Conservation (phyloP, 2,797 vertebrate species). For the Thunnus albacares region DNA sequence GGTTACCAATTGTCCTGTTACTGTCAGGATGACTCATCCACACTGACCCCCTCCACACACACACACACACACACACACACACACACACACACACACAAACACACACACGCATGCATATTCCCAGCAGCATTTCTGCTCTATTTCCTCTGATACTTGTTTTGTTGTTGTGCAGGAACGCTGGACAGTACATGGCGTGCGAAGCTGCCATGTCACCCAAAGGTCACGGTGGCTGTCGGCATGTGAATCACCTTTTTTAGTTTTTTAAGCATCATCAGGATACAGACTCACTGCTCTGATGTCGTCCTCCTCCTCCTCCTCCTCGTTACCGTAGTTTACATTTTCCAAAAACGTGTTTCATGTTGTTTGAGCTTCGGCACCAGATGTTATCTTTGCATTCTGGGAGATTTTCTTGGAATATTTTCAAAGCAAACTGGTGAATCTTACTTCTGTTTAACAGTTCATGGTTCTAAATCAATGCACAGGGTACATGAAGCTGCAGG, state of each 20-base stretch:
- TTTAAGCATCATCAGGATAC: no score
- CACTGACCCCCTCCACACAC: not conserved
- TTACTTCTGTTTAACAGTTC: no score
- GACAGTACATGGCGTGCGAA: not conserved
- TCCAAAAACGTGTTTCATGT: no score
- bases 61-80: constrained; percentile 15
- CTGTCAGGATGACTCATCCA: not conserved
- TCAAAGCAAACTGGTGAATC: no score
- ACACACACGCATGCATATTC: not conserved
- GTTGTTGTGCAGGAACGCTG: not conserved
- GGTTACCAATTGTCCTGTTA: not conserved
- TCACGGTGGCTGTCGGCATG: not conserved
- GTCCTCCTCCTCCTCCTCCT: not conserved
- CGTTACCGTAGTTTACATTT: no score
- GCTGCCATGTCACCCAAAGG: constrained; percentile 7
- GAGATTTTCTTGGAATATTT: no score
- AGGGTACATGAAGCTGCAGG: no score
- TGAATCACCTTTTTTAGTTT: no score
- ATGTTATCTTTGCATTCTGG: no score
- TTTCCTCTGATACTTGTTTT: not conserved
- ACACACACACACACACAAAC: constrained; percentile 19
- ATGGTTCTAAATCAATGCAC: no score
- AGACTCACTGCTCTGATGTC: no score
- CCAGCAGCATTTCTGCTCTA: constrained; percentile 20
- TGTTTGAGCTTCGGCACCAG: no score